Percentiles rank a stretch among this genome's conserved stretches.
Conservation (phyloP, 2,797 vertebrate genomes). For the Psittacula derbiana region DNA sequence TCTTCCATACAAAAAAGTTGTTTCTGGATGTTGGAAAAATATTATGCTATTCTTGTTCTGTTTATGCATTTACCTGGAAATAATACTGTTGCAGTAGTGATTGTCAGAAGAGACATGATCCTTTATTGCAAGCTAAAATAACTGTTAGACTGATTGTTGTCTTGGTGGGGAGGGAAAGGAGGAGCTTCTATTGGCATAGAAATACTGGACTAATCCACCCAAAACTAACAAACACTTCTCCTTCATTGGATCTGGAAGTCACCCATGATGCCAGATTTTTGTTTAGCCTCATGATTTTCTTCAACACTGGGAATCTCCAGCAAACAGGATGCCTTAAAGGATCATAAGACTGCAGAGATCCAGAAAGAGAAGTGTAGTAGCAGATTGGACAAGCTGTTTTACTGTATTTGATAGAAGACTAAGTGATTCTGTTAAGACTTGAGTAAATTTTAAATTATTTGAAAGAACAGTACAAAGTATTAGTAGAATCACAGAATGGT, state of each 20-base stretch:
- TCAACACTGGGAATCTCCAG: neutral
- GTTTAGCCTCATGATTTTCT: neutral
- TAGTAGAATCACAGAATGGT: neutral
- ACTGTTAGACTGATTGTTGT: neutral
- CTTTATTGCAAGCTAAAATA: neutral
- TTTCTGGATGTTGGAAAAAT: neutral
- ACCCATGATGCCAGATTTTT: neutral
- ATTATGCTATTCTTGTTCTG: neutral
- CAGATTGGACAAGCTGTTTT: neutral
- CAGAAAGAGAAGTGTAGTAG: neutral
- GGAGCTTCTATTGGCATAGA: neutral
- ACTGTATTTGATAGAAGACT: neutral
- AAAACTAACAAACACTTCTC: neutral
- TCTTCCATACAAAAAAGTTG: neutral
- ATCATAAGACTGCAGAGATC: neutral
- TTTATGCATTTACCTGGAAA: neutral
- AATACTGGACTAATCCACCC: neutral
- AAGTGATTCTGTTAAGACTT: neutral
- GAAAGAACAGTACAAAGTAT: neutral
- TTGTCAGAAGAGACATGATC: neutral
- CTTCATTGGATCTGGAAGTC: neutral
- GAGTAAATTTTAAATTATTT: neutral
- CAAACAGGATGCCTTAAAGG: neutral
- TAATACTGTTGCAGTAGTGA: rapidly evolving
- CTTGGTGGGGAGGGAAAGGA: neutral